These are phyloP conservation scores for Leiothrix lutea DNA, from an alignment of 2,113 vertebrate genomes.

Conservation along the genomic window DNA sequence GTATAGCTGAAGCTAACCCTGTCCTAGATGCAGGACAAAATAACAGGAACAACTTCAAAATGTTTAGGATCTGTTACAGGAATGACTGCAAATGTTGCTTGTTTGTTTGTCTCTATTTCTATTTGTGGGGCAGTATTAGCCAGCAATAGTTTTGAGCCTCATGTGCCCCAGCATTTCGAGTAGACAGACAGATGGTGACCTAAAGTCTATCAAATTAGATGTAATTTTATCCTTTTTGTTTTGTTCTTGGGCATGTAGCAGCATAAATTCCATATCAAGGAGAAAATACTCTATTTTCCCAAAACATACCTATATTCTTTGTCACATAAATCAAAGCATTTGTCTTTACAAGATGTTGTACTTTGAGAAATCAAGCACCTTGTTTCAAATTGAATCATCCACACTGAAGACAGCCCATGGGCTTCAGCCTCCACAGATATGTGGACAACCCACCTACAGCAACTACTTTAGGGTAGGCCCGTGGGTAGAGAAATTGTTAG, in stretches of 20 bases:
- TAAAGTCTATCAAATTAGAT: background rate
- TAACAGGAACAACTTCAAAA: background rate
- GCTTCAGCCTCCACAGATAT: background rate
- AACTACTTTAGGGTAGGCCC: background rate
- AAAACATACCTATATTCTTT: background rate
- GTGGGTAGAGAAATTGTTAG: background rate
- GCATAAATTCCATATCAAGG: background rate
- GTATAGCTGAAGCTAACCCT: background rate
- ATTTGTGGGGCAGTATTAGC: background rate
- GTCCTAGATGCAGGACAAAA: background rate
- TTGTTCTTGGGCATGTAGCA: background rate
- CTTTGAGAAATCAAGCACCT: background rate
- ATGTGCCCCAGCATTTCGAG: background rate
- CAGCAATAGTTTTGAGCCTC: background rate
- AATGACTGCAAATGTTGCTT: background rate
- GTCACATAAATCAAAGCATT: background rate
- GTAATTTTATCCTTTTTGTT: background rate
- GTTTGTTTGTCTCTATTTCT: background rate
- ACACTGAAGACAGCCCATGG: background rate
- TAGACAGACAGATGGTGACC: background rate
- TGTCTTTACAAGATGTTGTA: background rate
- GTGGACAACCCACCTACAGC: background rate
- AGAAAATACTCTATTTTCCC: background rate
- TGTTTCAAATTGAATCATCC: background rate
- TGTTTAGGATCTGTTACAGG: background rate